These are phyloP conservation scores for Pseudococcus longispinus DNA, from an alignment of 2,888 invertebrate genomes.

Conservation along the genomic window DNA sequence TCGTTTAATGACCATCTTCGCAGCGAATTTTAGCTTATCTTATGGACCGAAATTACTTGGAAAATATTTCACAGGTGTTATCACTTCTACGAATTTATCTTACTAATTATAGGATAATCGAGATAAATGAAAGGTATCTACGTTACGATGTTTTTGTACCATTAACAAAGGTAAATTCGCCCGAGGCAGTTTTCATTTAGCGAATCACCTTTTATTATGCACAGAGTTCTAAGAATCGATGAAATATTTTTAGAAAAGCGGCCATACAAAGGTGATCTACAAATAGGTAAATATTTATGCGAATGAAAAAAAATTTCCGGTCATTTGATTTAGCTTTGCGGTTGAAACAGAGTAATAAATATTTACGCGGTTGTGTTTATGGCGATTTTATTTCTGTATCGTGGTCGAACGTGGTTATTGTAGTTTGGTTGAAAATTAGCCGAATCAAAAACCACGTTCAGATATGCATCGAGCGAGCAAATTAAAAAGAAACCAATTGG, in stretches of 20 bases:
- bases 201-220: not conserved
- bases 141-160: not conserved
- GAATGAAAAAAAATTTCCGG: slow-evolving; percentile 23
- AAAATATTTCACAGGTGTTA: not conserved
- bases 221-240: not conserved
- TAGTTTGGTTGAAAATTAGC: not conserved
- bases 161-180: slow-evolving; percentile 6
- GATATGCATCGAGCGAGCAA: not conserved
- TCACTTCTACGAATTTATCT: not conserved
- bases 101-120: not conserved
- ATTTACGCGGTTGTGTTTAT: slow-evolving; percentile 17
- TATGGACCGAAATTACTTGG: not conserved
- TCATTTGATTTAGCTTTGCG: not conserved
- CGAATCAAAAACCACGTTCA: not conserved
- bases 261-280: not conserved
- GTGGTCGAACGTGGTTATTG: not conserved
- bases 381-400: not conserved
- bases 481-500: not conserved
- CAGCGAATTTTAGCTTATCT: not conserved
- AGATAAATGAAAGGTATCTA: not conserved
- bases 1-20: not conserved
- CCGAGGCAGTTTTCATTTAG: not conserved
- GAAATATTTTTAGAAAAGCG: slow-evolving; percentile 26
- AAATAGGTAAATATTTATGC: slow-evolving; percentile 16
- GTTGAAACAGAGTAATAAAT: not conserved